A percentile compares a stretch with the other conserved stretches of the same genome.
These are phyloP conservation scores for Perca fluviatilis DNA, from an alignment of 2,113 vertebrate species.

Conservation along the genomic window DNA sequence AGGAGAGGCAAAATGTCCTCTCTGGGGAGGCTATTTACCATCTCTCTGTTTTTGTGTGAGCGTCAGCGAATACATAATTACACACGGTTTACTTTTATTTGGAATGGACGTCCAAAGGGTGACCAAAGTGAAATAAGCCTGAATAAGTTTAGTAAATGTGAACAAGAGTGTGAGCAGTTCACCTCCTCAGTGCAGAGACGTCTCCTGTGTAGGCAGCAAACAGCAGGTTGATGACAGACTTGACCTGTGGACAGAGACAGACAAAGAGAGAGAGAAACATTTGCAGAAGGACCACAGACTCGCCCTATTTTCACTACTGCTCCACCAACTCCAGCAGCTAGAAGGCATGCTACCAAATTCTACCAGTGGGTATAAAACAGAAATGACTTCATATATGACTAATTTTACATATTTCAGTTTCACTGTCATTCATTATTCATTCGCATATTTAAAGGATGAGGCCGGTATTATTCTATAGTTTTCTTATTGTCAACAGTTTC, in stretches of 20 bases:
- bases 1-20: no score
- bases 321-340: not conserved
- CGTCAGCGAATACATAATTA: not conserved
- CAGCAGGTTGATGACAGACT: conserved; percentile 97
- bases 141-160: not conserved
- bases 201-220: conserved; percentile 98
- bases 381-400: not conserved
- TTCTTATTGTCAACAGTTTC: not conserved
- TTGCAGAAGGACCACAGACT: conserved; percentile 8
- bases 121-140: not conserved
- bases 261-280: conserved; percentile 30
- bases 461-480: not conserved
- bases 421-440: not conserved
- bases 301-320: not conserved
- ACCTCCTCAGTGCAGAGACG: conserved; percentile 95
- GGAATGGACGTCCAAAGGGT: not conserved
- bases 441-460: not conserved
- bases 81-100: not conserved
- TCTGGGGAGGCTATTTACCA: not conserved
- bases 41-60: not conserved
- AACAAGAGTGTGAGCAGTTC: conserved; percentile 6
- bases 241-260: conserved; percentile 88
- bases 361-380: not conserved
- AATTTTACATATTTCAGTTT: not conserved
- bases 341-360: not conserved